Evolutionary conservation across 2,113 vertebrate species (phyloP).

Genomic region (Australoheros scitulus): DNA sequence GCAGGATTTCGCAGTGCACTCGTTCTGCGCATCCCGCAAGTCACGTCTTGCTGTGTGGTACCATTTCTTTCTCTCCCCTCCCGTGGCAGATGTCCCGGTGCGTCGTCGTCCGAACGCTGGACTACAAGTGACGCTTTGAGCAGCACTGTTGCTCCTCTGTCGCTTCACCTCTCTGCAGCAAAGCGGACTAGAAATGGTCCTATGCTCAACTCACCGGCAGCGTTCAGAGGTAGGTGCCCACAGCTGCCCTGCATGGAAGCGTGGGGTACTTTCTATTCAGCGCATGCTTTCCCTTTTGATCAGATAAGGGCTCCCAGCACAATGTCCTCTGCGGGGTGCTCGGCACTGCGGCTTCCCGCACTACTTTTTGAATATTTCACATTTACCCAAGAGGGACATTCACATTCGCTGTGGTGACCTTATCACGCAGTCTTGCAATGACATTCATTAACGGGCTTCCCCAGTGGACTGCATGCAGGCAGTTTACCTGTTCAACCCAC

Average conservation of each 20-base stretch:
- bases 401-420: conserved; percentile 27
- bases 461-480: neutral
- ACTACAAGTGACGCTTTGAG: conserved; percentile 46
- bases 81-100: conserved; percentile 52
- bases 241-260: conserved; percentile 26
- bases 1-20: conserved; percentile 27
- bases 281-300: conserved; percentile 42
- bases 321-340: conserved; percentile 55
- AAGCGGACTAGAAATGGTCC: conserved; percentile 35
- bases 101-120: conserved; percentile 26
- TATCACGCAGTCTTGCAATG: conserved; percentile 29
- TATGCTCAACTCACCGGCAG: neutral
- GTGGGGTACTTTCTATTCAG: conserved; percentile 53
- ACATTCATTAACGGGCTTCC: conserved; percentile 22
- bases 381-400: neutral
- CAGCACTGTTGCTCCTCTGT: conserved; percentile 56
- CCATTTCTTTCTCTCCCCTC: neutral
- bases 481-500: conserved; percentile 11
- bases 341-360: conserved; percentile 62
- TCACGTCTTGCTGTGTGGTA: conserved; percentile 41
- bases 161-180: conserved; percentile 47
- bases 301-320: conserved; percentile 40
- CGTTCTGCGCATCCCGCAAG: conserved; percentile 19
- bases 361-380: conserved; percentile 51
- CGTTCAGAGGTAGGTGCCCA: conserved; percentile 63